Percentiles rank a stretch among this genome's conserved stretches.
phyloP scores from a whole-genome alignment of 2,888 invertebrate species.

The Acholoe squamosa region DNA sequence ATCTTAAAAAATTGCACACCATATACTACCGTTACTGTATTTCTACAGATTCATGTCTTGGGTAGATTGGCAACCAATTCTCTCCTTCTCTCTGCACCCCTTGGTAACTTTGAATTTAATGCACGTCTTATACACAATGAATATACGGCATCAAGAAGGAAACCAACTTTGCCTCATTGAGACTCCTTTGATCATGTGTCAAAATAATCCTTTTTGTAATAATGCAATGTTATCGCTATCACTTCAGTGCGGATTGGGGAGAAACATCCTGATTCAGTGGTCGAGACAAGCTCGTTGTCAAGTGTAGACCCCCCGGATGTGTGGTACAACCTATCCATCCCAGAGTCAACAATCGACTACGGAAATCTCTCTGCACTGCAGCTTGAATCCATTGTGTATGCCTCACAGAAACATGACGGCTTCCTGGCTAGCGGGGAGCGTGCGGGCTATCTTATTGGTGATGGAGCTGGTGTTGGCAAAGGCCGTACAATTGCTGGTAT shows the following conservation, averaged over 20 bases:
- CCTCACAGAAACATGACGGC: conserved; percentile 97
- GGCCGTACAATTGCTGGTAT: conserved; percentile 97
- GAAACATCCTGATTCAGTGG: conserved; percentile 97
- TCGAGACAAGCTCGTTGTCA: conserved; percentile 98
- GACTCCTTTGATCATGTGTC: too few relatives aligned
- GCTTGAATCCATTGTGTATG: conserved; percentile 97
- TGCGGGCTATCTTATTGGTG: conserved; percentile 98
- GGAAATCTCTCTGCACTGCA: conserved; percentile 97
- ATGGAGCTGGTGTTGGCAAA: conserved; percentile 89
- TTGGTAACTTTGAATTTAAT: too few relatives aligned
- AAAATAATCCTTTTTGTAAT: too few relatives aligned
- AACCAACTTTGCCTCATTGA: too few relatives aligned
- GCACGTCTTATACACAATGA: too few relatives aligned
- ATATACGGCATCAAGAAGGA: too few relatives aligned
- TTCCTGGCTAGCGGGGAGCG: conserved; percentile 93
- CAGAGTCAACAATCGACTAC: conserved; percentile 90
- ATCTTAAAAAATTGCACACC: too few relatives aligned
- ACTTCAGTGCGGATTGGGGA: conserved; percentile 68
- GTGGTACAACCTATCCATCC: conserved; percentile 88
- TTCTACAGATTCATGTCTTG: too few relatives aligned
- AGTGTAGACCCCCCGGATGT: conserved; percentile 97
- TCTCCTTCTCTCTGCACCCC: too few relatives aligned
- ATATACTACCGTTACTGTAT: too few relatives aligned
- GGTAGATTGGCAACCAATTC: too few relatives aligned
- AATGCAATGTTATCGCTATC: too few relatives aligned